A percentile compares a stretch with the other conserved stretches of the same genome.
Conservation (phyloP, 2,797 vertebrate species). For the Echiichthys vipera region DNA sequence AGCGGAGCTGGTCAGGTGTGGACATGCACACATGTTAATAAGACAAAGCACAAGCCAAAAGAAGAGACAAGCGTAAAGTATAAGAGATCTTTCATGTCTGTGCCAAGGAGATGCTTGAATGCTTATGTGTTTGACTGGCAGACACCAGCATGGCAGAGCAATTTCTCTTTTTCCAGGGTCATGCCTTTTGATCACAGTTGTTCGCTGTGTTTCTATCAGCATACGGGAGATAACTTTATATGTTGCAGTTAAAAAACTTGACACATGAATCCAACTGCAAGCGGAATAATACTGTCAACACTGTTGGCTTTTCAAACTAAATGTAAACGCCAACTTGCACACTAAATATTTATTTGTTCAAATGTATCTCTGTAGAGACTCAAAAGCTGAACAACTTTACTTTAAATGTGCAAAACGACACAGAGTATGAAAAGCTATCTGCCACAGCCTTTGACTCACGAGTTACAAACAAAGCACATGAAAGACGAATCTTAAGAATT, state of each 20-base stretch:
- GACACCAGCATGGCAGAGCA: slow-evolving; percentile 47
- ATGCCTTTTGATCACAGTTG: slow-evolving; percentile 39
- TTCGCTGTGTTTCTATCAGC: slow-evolving; percentile 16
- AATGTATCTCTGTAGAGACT: not conserved
- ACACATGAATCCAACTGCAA: not conserved
- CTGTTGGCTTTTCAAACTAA: not conserved
- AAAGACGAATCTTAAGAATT: slow-evolving; percentile 78
- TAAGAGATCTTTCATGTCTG: slow-evolving; percentile 47
- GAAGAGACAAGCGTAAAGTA: slow-evolving; percentile 32
- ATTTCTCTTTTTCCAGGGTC: slow-evolving; percentile 51
- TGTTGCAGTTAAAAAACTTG: slow-evolving; percentile 5
- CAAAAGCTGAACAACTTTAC: slow-evolving; percentile 16
- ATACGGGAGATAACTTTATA: slow-evolving; percentile 29
- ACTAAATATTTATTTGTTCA: not conserved
- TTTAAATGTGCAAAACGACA: slow-evolving; percentile 4
- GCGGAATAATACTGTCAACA: not conserved
- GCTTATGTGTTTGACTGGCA: slow-evolving; percentile 60
- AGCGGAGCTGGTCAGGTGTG: slow-evolving; percentile 15
- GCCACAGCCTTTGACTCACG: slow-evolving; percentile 40
- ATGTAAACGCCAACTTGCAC: not conserved
- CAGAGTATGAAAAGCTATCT: slow-evolving; percentile 36
- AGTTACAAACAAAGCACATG: slow-evolving; percentile 66
- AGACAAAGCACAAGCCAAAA: slow-evolving; percentile 37
- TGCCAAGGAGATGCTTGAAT: slow-evolving; percentile 62
- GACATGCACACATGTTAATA: slow-evolving; percentile 27